phyloP scores from a whole-genome alignment of 2,113 vertebrate genomes.

The Lagopus leucura region DNA sequence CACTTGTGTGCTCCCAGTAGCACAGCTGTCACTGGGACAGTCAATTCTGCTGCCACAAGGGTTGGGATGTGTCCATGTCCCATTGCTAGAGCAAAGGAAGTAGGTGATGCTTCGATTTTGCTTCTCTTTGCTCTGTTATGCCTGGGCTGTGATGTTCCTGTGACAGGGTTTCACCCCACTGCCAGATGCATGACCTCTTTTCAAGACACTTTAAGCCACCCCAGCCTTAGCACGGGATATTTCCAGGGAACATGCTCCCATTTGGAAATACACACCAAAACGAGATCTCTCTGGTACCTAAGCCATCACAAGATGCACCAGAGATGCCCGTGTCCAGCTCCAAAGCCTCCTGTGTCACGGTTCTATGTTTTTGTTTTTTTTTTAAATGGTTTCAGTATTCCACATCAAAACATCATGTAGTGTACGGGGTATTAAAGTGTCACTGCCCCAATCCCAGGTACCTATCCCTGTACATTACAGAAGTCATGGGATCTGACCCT shows the following conservation, averaged over 20 bases:
- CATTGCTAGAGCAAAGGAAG: not conserved
- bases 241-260: not conserved
- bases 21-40: accelerated
- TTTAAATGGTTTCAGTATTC: no score
- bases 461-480: no score
- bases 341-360: not conserved
- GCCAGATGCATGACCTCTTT: not conserved
- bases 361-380: no score
- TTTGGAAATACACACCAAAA: not conserved
- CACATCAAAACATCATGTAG: no score
- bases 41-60: not conserved
- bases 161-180: not conserved
- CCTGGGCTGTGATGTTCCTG: not conserved
- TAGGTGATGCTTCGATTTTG: not conserved
- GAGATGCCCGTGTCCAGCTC: not conserved
- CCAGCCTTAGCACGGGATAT: not conserved
- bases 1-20: not conserved
- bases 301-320: not conserved
- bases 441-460: no score
- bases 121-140: not conserved
- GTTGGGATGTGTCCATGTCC: not conserved
- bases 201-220: not conserved
- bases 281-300: not conserved
- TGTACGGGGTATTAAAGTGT: no score
- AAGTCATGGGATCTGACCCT: no score